phyloP scores from a whole-genome alignment of 2,113 vertebrate genomes.

The Scopus umbretta region DNA sequence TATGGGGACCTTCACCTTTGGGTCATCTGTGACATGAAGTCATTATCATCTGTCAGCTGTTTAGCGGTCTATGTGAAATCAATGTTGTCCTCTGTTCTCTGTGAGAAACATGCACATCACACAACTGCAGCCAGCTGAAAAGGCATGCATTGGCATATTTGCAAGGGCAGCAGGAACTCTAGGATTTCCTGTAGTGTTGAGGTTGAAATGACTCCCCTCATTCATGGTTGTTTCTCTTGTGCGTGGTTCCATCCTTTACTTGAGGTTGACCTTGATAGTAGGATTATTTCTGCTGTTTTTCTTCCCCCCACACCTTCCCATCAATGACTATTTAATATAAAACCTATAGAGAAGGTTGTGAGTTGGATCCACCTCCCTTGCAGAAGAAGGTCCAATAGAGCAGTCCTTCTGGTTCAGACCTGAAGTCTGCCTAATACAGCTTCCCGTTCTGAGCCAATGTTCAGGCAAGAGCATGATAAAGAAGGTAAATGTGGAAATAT shows the following conservation, averaged over 20 bases:
- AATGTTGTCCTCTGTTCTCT: not conserved
- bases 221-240: not conserved
- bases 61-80: not conserved
- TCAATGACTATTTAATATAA: not conserved
- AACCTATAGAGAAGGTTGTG: not conserved
- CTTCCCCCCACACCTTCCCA: not conserved
- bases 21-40: slow-evolving; percentile 14
- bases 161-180: not conserved
- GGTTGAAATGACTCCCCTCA: not conserved
- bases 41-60: slow-evolving; percentile 27
- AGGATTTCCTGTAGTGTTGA: not conserved
- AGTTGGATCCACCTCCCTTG: not conserved
- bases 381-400: not conserved
- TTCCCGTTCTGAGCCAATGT: not conserved
- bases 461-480: not conserved
- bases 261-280: not conserved
- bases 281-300: not conserved
- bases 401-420: not conserved
- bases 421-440: not conserved
- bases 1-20: slow-evolving; percentile 21
- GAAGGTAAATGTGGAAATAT: not conserved
- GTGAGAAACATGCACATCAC: not conserved
- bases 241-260: not conserved
- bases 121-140: not conserved
- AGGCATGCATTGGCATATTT: not conserved